Percentiles rank a stretch among this genome's conserved stretches.
These are phyloP conservation scores for Tipula vernalis DNA, from an alignment of 2,888 invertebrate species.

Conservation along the genomic window DNA sequence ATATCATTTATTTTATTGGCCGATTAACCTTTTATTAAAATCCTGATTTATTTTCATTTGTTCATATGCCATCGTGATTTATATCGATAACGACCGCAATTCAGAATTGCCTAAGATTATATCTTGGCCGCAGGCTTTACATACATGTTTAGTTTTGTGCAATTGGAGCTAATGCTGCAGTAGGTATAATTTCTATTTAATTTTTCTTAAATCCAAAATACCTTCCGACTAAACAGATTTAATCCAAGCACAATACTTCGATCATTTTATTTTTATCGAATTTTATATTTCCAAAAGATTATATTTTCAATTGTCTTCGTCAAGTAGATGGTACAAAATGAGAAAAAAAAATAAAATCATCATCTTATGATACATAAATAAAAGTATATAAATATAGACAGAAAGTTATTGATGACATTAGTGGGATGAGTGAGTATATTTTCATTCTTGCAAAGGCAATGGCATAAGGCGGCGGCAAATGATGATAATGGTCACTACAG, in stretches of 20 bases:
- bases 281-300: neutral
- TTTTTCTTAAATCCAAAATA: neutral
- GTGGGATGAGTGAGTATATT: neutral
- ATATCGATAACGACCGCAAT: neutral
- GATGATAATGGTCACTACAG: neutral
- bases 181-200: neutral
- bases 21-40: slow-evolving; percentile 4
- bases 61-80: neutral
- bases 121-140: neutral
- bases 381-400: neutral
- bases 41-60: neutral
- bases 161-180: neutral
- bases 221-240: neutral
- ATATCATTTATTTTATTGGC: neutral
- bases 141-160: neutral
- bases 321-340: neutral
- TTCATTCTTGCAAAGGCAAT: neutral
- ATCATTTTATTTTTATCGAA: neutral
- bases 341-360: neutral
- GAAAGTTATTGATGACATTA: neutral
- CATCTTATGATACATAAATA: neutral
- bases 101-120: neutral
- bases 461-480: neutral
- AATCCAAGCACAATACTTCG: neutral
- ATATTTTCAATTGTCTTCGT: neutral